Percentiles rank a stretch among this genome's conserved stretches.
Conservation (phyloP, 2,113 vertebrate species). For the Lamprologus tigripictilis region DNA sequence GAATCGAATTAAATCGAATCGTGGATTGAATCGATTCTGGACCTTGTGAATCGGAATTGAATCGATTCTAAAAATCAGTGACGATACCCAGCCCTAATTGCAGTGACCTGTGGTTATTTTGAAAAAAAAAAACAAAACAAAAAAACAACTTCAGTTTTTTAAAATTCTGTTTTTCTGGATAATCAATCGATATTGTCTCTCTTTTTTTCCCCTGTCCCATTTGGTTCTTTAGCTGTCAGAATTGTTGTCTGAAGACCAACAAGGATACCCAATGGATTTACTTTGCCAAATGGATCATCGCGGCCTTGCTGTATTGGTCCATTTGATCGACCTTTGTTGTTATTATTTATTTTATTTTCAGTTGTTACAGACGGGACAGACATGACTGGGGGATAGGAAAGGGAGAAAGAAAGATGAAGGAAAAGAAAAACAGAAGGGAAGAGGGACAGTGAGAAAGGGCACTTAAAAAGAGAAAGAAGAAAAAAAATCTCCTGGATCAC, state of each 20-base stretch:
- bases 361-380: neutral
- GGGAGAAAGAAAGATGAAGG: neutral
- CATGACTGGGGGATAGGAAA: neutral
- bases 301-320: accelerated
- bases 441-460: neutral
- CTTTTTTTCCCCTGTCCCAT: neutral
- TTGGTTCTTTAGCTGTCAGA: accelerated
- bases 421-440: neutral
- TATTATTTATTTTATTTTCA: neutral
- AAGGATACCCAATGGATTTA: accelerated
- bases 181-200: neutral
- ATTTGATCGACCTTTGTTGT: neutral
- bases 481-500: too few species aligned
- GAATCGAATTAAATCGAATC: too few species aligned
- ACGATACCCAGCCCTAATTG: too few species aligned
- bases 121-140: neutral
- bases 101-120: neutral
- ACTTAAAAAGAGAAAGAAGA: neutral
- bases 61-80: too few species aligned
- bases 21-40: too few species aligned
- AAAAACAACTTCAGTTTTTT: neutral
- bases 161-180: accelerated
- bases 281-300: neutral
- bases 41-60: too few species aligned
- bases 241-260: neutral